Conservation (phyloP, 2,888 invertebrate genomes). For the Chelonus formosanus region DNA sequence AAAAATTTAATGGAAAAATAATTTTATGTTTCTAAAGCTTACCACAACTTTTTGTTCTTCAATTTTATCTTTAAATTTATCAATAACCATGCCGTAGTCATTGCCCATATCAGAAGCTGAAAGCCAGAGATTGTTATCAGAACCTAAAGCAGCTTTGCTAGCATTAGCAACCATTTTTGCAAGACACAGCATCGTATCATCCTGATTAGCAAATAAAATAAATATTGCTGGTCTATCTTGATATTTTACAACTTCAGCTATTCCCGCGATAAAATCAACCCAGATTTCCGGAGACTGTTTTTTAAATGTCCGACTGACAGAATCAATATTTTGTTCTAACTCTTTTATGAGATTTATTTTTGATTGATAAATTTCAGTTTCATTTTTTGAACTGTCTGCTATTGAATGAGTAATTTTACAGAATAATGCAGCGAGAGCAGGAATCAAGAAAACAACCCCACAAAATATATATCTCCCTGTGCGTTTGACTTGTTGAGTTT, state of each 20-base stretch:
- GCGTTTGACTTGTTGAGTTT: background rate
- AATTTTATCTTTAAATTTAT: constrained; percentile 41
- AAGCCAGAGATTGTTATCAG: constrained; percentile 54
- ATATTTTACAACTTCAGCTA: constrained; percentile 52
- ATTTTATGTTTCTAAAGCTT: constrained; percentile 34
- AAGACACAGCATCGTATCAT: constrained; percentile 51
- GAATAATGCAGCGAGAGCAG: background rate
- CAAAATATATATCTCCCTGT: background rate
- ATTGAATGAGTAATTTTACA: background rate
- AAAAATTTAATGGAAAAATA: background rate
- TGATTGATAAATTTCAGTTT: background rate
- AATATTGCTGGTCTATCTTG: constrained; percentile 61
- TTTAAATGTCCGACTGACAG: constrained; percentile 49
- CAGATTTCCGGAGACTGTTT: constrained; percentile 59
- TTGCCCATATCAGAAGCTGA: constrained; percentile 59
- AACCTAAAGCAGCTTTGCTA: constrained; percentile 51
- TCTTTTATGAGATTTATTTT: constrained; percentile 12
- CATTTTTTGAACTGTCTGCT: background rate
- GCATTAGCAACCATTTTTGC: constrained; percentile 55
- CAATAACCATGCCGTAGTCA: constrained; percentile 59
- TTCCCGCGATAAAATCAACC: constrained; percentile 55
- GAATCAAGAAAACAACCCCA: background rate
- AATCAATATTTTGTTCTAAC: constrained; percentile 33
- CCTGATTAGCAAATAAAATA: constrained; percentile 60
- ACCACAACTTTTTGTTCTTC: constrained; percentile 50